phyloP scores from a whole-genome alignment of 2,888 invertebrate genomes.

The Hipparchia semele region DNA sequence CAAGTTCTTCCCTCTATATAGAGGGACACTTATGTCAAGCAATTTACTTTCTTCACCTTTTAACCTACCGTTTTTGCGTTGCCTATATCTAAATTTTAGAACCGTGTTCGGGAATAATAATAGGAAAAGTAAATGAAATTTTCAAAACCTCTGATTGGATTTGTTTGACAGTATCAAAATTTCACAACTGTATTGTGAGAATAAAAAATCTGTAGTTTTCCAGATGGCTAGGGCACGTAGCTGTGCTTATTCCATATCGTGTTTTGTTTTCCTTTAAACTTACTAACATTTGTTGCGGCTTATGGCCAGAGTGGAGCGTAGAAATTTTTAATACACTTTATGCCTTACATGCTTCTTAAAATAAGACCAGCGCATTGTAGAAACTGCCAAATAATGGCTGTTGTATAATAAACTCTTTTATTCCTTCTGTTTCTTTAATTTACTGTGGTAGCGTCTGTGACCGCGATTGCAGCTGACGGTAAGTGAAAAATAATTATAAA shows the following conservation, averaged over 20 bases:
- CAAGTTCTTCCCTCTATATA: too few relatives aligned
- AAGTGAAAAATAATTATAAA: too few relatives aligned
- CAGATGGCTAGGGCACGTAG: conserved; percentile 36
- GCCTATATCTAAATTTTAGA: not conserved
- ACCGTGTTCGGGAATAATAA: not conserved
- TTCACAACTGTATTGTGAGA: conserved; percentile 1
- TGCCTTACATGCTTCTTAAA: not conserved
- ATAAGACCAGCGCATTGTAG: conserved; percentile 4
- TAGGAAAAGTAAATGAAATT: not conserved
- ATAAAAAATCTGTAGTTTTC: conserved; percentile 24
- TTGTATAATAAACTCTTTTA: not conserved
- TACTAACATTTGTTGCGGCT: conserved; percentile 25
- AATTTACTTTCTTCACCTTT: too few relatives aligned
- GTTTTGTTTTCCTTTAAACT: conserved; percentile 32
- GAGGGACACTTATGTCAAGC: too few relatives aligned
- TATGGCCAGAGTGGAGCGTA: conserved; percentile 23
- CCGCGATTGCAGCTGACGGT: too few relatives aligned
- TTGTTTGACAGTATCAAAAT: not conserved
- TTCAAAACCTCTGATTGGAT: not conserved
- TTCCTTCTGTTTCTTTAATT: not conserved
- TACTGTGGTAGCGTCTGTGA: too few relatives aligned
- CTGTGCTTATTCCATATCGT: conserved; percentile 28
- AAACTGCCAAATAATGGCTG: not conserved
- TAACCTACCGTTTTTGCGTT: too few relatives aligned
- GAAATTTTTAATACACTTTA: conserved; percentile 22